Evolutionary conservation across 2,888 invertebrate genomes (phyloP).

Genomic region (Dynastes maya): DNA sequence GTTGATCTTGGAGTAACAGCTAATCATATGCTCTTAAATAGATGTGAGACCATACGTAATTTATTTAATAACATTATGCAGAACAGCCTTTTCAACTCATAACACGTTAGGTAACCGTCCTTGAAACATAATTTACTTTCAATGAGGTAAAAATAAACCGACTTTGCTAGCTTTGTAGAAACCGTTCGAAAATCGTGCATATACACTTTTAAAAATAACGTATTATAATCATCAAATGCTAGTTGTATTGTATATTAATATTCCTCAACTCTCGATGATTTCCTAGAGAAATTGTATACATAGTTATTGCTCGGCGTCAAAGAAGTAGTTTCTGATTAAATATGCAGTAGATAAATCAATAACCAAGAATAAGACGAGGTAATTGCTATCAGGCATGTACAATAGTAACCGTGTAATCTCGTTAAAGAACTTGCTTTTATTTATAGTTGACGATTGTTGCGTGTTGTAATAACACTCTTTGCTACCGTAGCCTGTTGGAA

Average conservation of each 20-base stretch:
- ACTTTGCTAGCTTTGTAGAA: neutral
- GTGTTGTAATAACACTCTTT: constrained; percentile 1
- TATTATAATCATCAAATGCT: neutral
- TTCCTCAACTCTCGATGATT: no score
- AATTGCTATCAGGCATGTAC: constrained; percentile 9
- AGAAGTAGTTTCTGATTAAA: neutral
- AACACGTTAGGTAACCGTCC: constrained; percentile 11
- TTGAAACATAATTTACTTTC: constrained; percentile 30
- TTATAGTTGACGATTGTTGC: constrained; percentile 7
- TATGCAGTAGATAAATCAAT: constrained; percentile 4
- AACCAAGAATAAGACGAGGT: constrained; percentile 21
- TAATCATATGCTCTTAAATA: no score
- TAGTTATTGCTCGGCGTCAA: neutral
- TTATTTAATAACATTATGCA: no score
- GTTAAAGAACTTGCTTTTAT: constrained; percentile 33
- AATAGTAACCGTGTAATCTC: constrained; percentile 1
- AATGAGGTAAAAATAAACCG: constrained; percentile 22
- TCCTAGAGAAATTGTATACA: no score
- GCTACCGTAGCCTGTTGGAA: neutral
- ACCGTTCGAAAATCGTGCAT: neutral
- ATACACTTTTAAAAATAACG: neutral
- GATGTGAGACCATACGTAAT: no score
- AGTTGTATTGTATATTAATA: no score
- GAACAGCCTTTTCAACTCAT: neutral
- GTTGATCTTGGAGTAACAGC: no score